Conservation (phyloP, 2,113 vertebrate genomes). For the Entosphenus tridentatus region DNA sequence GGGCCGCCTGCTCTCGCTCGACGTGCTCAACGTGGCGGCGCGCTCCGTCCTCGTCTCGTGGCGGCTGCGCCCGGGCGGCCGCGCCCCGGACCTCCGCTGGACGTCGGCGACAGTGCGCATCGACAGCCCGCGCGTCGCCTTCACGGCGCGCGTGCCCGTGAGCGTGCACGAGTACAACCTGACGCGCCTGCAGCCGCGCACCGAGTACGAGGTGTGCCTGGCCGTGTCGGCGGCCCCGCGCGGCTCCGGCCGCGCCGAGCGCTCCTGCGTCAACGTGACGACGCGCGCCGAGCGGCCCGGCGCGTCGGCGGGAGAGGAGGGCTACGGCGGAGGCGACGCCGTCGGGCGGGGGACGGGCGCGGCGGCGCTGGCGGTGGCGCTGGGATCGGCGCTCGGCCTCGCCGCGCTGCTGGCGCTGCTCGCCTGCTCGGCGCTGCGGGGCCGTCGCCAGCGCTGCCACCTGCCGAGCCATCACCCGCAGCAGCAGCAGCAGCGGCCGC, state of each 20-base stretch:
- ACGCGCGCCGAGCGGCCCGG: constrained; percentile 58
- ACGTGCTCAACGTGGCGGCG: neutral
- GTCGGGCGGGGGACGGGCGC: no score
- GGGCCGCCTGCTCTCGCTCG: neutral
- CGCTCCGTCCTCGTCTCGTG: constrained; percentile 3
- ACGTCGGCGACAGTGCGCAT: constrained; percentile 93
- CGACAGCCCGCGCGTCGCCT: constrained; percentile 71
- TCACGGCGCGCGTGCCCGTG: constrained; percentile 31
- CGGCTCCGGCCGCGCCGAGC: constrained; percentile 65
- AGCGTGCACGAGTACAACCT: constrained; percentile 43
- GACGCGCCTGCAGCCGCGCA: constrained; percentile 36
- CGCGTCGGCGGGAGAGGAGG: no score
- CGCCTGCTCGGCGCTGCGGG: no score
- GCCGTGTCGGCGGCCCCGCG: constrained; percentile 40
- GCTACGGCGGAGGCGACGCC: no score
- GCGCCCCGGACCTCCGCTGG: constrained; percentile 89
- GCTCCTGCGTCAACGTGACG: constrained; percentile 76
- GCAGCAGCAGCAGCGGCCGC: no score
- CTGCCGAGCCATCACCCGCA: no score
- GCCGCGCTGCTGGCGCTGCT: no score
- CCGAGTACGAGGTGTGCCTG: constrained; percentile 33
- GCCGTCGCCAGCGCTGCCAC: no score
- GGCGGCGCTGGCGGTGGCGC: no score
- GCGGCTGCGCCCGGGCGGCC: constrained; percentile 22
- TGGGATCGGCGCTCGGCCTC: no score